A percentile compares a stretch with the other conserved stretches of the same genome.
These are phyloP conservation scores for Ranitomeya variabilis DNA, from an alignment of 2,113 vertebrate genomes.

Conservation along the genomic window DNA sequence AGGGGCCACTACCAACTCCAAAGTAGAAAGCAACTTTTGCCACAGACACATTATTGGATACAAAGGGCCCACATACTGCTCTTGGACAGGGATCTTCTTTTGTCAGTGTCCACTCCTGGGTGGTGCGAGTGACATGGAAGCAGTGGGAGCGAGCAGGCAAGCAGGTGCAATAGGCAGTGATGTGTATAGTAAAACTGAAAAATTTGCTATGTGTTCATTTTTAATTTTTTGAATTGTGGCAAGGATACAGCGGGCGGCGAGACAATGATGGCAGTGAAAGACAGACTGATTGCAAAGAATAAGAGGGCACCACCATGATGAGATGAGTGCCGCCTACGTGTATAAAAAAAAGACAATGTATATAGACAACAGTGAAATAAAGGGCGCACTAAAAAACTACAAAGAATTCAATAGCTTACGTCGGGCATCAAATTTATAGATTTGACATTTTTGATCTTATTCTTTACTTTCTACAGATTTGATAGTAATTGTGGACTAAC, in stretches of 20 bases:
- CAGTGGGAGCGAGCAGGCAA: background rate
- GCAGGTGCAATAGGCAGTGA: background rate
- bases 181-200: background rate
- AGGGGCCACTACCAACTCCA: too few species aligned
- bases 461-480: background rate
- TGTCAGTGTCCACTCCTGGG: too few species aligned
- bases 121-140: background rate
- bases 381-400: too few species aligned
- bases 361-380: too few species aligned
- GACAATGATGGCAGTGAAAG: background rate
- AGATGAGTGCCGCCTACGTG: too few species aligned
- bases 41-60: too few species aligned
- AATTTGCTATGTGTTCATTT: background rate
- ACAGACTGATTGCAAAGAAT: too few species aligned
- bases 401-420: background rate
- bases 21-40: too few species aligned
- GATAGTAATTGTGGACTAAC: background rate
- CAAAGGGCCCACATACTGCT: too few species aligned
- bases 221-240: background rate
- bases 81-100: too few species aligned
- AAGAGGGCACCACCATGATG: too few species aligned
- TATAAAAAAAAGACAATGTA: too few species aligned
- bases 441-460: background rate
- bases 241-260: background rate
- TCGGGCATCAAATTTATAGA: background rate